These are phyloP conservation scores for Syndactyla subalaris DNA, from an alignment of 2,797 vertebrate species.

Conservation along the genomic window DNA sequence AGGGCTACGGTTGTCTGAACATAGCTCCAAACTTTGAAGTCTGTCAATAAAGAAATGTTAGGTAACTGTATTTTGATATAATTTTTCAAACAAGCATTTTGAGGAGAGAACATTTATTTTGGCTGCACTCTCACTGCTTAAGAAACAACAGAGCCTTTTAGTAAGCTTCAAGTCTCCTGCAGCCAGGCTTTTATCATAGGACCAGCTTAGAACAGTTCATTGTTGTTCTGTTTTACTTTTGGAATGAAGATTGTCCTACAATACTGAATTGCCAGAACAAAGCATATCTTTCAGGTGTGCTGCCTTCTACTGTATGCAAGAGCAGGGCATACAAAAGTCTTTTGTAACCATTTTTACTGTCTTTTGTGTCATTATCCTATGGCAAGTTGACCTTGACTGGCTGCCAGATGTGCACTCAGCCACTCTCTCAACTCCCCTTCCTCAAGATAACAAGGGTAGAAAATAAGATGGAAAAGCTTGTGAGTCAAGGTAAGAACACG, in stretches of 20 bases:
- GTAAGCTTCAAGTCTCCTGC: background rate
- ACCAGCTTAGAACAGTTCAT: background rate
- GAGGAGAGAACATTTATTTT: background rate
- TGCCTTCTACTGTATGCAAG: background rate
- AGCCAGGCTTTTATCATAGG: background rate
- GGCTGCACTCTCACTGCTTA: background rate
- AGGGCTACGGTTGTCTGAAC: background rate
- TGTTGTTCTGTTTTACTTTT: background rate
- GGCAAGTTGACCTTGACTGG: background rate
- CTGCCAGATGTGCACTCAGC: background rate
- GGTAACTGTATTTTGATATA: background rate
- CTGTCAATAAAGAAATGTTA: background rate
- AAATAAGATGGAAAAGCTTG: background rate
- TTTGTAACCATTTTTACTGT: background rate
- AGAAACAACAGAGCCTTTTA: background rate
- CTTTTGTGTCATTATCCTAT: background rate
- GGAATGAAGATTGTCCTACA: background rate
- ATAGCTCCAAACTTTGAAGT: background rate
- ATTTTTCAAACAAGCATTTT: background rate
- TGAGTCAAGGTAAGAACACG: background rate
- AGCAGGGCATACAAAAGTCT: background rate
- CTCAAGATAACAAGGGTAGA: background rate
- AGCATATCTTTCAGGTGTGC: background rate
- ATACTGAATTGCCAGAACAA: background rate
- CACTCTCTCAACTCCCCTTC: background rate